Evolutionary conservation across 2,888 invertebrate species (phyloP).

Genomic region (Eubasilissa splendida): DNA sequence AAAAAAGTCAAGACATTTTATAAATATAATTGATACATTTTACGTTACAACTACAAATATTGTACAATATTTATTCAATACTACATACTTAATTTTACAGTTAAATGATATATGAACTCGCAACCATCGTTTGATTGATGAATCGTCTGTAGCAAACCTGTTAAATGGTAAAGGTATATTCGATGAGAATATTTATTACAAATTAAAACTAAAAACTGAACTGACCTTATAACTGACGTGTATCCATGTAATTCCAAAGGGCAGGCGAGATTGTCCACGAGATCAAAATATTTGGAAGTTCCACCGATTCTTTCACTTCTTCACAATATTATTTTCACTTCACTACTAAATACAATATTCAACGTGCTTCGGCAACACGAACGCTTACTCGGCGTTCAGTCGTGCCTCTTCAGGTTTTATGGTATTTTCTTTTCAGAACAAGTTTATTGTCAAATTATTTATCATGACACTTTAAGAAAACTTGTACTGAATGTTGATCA

Average conservation of each 20-base stretch:
- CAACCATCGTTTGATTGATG: too few species aligned
- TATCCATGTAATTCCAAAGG: slow-evolving; percentile 25
- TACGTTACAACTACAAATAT: too few species aligned
- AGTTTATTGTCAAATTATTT: slow-evolving; percentile 14
- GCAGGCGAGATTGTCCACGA: not conserved
- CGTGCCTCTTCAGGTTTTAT: not conserved
- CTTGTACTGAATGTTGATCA: not conserved
- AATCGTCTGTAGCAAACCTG: too few species aligned
- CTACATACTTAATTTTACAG: too few species aligned
- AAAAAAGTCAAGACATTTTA: too few species aligned
- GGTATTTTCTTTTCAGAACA: not conserved
- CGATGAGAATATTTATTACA: too few species aligned
- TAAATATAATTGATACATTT: too few species aligned
- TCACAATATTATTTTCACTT: slow-evolving; percentile 5
- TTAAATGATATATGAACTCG: too few species aligned
- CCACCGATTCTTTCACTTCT: slow-evolving; percentile 13
- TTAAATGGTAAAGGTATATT: too few species aligned
- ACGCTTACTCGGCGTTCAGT: not conserved
- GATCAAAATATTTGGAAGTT: not conserved
- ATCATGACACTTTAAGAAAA: not conserved
- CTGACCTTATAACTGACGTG: slow-evolving; percentile 21
- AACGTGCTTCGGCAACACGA: not conserved
- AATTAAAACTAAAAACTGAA: too few species aligned
- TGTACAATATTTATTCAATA: too few species aligned
- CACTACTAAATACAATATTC: slow-evolving; percentile 18